Base-by-base conservation (phyloP, 2,797 vertebrate species). In the Cryptoprocta ferox region DNA sequence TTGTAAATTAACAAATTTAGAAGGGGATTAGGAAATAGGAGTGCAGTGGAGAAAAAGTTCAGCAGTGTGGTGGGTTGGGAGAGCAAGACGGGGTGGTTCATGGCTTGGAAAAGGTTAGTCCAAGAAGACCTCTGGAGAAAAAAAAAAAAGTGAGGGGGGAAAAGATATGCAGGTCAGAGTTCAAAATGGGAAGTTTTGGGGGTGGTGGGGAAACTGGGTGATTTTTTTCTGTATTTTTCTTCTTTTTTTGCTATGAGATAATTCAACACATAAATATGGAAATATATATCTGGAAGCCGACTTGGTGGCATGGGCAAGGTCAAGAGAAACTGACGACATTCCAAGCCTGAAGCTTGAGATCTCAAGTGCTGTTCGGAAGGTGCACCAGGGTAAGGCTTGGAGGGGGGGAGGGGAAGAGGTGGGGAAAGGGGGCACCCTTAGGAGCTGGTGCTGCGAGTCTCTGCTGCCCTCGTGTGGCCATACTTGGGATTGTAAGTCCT, bases 401-500 rank as follows among this genome's bases (percentile, higher is more conserved):
- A n/a, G 35, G 19, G 7, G 2, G 30, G 12, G 12, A 10, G 24
- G 24, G 59, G 12, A 18, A 4, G 28, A 5, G 0, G 28, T 28
- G 61, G 61, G 13, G 30, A 45, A 45, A 9, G 5, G 28, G 63
- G 13, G 14, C 5, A 21, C 26, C 13, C 56, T 50, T 6, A 5
- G 37, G 24, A 87, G 28, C 18, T 6, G 83, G 30, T 53, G 45
- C 39, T 70, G 26, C 12, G n/a, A 28, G 9, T 42, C 53, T 95
- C 89, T 96, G 76, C 85, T 86, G 85, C 10, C 92, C 63, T 65
- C 92, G 7, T 53, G 85, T 83, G 97, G 76, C 61, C 63, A 32
- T 1, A 3, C 2, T 76, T 0, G 21, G 73, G 19, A 78, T 30
- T 68, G 78, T 61, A 91, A 19, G 39, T 0, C 0, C 59, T 11